Evolutionary conservation across 2,888 invertebrate genomes (phyloP).

Genomic region (Drosophila neonasuta): DNA sequence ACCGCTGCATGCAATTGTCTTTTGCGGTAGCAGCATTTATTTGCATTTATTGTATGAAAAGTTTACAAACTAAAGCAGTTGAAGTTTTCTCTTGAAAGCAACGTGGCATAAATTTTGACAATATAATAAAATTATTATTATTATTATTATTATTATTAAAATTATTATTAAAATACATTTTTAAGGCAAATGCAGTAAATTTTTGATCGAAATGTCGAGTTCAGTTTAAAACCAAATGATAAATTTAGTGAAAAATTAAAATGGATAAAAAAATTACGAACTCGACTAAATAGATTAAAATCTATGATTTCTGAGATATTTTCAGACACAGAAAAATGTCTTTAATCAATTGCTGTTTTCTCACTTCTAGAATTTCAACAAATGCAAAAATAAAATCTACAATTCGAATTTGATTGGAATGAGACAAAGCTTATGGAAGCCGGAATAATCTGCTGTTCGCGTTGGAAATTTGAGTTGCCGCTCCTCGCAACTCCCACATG

Average conservation of each 20-base stretch:
- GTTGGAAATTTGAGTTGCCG: background rate
- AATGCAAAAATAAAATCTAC: background rate
- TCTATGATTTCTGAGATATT: too few relatives aligned
- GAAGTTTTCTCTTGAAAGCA: background rate
- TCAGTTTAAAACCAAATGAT: too few relatives aligned
- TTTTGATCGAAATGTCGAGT: too few relatives aligned
- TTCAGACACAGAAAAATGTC: too few relatives aligned
- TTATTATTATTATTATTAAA: too few relatives aligned
- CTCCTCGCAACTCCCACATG: constrained; percentile 25
- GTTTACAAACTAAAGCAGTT: background rate
- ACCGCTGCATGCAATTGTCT: background rate
- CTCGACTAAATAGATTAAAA: too few relatives aligned
- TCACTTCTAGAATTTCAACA: background rate
- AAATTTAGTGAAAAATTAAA: too few relatives aligned
- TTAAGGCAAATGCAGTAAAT: too few relatives aligned
- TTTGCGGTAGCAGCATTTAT: background rate
- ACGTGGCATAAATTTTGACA: background rate
- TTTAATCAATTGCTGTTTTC: too few relatives aligned
- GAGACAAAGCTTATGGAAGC: background rate
- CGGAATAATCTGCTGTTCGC: constrained; percentile 1
- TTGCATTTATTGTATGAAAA: background rate
- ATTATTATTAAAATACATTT: too few relatives aligned
- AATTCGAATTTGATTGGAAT: background rate
- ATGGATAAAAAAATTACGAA: too few relatives aligned
- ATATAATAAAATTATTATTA: too few relatives aligned